Conservation (phyloP, 2,797 vertebrate species). For the Syncerus caffer region DNA sequence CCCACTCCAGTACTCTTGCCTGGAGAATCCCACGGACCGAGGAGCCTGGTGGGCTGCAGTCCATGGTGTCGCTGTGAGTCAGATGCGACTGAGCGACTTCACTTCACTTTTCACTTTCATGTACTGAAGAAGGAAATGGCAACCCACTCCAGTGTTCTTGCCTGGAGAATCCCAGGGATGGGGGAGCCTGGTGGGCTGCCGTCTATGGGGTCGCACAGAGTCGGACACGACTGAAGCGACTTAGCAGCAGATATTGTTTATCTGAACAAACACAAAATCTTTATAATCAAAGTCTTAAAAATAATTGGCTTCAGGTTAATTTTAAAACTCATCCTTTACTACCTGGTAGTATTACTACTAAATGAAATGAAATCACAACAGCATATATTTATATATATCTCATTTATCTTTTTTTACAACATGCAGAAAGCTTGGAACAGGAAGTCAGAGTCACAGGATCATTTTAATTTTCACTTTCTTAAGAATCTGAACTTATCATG, state of each 20-base stretch:
- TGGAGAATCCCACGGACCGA: too few species aligned
- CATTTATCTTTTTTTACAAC: constrained; percentile 21
- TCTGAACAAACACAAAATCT: constrained; percentile 13
- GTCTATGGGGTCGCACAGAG: too few species aligned
- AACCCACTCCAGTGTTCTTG: too few species aligned
- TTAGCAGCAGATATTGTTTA: not conserved
- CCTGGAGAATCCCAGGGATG: too few species aligned
- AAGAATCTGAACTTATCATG: constrained; percentile 20
- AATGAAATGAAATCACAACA: constrained; percentile 15
- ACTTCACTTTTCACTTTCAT: too few species aligned
- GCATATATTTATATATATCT: not conserved
- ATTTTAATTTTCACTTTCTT: constrained; percentile 17
- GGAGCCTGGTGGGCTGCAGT: too few species aligned
- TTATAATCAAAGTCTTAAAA: constrained; percentile 25
- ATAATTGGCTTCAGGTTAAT: constrained; percentile 18
- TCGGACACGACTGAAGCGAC: too few species aligned
- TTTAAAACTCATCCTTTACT: constrained; percentile 14
- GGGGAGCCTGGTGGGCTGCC: too few species aligned
- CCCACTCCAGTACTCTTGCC: too few species aligned
- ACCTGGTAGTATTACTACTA: not conserved
- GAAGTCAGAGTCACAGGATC: not conserved
- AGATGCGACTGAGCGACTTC: too few species aligned
- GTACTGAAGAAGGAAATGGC: too few species aligned
- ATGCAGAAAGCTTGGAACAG: not conserved
- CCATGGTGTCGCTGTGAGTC: too few species aligned